Conservation (phyloP, 2,888 invertebrate genomes). For the Leucophora obtusa region DNA sequence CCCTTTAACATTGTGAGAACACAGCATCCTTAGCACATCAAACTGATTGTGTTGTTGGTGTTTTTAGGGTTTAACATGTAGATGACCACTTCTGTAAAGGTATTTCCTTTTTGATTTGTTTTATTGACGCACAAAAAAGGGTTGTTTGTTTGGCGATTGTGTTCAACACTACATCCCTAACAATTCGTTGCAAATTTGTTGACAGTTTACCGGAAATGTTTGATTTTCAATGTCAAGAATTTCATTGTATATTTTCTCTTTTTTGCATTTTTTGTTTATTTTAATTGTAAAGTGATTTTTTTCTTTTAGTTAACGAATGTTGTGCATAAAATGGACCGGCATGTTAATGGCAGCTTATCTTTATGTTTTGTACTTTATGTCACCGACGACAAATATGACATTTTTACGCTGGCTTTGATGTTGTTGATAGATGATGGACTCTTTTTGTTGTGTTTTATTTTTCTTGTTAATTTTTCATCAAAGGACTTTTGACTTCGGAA, state of each 20-base stretch:
- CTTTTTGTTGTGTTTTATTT: conserved; percentile 37
- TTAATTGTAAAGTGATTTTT: conserved; percentile 20
- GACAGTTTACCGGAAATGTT: conserved; percentile 28
- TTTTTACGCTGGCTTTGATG: conserved; percentile 58
- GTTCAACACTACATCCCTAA: neutral
- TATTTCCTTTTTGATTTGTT: conserved; percentile 10
- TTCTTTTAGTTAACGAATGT: conserved; percentile 31
- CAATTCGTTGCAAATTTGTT: conserved; percentile 17
- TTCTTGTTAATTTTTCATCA: conserved; percentile 39
- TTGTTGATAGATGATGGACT: conserved; percentile 50
- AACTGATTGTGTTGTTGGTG: neutral
- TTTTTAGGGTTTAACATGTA: conserved; percentile 9
- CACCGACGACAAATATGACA: conserved; percentile 53
- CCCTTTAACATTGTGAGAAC: conserved; percentile 27
- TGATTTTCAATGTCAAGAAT: conserved; percentile 35
- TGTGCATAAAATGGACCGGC: conserved; percentile 44
- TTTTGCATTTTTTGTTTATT: conserved; percentile 18
- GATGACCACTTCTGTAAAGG: conserved; percentile 18
- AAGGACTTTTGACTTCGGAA: conserved; percentile 44
- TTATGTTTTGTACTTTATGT: conserved; percentile 36
- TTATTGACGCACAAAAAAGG: conserved; percentile 27
- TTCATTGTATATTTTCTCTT: conserved; percentile 22
- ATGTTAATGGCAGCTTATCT: conserved; percentile 61
- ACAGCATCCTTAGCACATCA: conserved; percentile 50
- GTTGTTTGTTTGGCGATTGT: conserved; percentile 18